phyloP scores from a whole-genome alignment of 2,797 vertebrate genomes.

The Poeciliopsis presidionis region DNA sequence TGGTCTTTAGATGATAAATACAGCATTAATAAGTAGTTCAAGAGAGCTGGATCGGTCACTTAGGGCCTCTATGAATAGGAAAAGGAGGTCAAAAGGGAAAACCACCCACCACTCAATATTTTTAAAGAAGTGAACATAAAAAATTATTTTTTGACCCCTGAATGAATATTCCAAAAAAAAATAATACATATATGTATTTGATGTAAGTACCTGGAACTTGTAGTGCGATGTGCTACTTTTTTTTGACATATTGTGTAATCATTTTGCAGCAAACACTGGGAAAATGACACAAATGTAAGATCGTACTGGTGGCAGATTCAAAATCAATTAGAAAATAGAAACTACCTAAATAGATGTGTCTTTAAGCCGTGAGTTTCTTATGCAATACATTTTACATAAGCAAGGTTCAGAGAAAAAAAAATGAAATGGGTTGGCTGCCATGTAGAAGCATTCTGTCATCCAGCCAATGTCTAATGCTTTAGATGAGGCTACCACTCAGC shows the following conservation, averaged over 20 bases:
- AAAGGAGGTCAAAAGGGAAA: background rate
- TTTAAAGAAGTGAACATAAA: background rate
- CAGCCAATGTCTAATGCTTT: conserved; percentile 23
- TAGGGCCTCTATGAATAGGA: background rate
- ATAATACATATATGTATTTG: background rate
- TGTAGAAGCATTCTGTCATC: conserved; percentile 9
- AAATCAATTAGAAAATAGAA: background rate
- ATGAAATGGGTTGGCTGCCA: background rate
- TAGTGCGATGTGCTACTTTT: background rate
- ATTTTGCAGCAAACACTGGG: background rate
- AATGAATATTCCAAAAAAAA: background rate
- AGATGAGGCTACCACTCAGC: conserved; percentile 39
- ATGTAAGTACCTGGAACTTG: background rate
- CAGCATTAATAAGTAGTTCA: background rate
- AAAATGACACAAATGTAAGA: background rate
- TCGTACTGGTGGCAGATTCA: background rate
- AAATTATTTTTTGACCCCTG: background rate
- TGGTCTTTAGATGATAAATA: background rate
- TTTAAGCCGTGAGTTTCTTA: background rate
- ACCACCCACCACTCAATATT: background rate
- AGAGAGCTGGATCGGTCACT: background rate
- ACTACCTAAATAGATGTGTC: background rate
- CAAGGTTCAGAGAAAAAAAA: conserved; percentile 4
- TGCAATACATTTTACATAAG: conserved; percentile 21
- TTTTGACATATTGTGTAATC: background rate